A percentile compares a stretch with the other conserved stretches of the same genome.
phyloP scores from a whole-genome alignment of 2,797 vertebrate species.

The Limnodromus scolopaceus region DNA sequence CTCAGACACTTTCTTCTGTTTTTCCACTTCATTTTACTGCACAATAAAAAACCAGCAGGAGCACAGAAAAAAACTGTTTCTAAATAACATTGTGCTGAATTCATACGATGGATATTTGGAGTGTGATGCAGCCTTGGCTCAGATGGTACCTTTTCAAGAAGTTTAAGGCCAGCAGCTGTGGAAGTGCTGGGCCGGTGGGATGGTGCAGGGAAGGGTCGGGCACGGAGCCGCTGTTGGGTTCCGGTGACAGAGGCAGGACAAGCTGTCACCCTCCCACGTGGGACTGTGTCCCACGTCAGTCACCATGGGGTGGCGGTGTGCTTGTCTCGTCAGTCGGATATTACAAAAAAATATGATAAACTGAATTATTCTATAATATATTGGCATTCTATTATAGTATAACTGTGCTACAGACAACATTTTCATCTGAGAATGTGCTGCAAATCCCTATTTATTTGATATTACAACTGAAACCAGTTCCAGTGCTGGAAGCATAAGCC shows the following conservation, averaged over 20 bases:
- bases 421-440: background rate
- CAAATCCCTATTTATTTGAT: background rate
- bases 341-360: background rate
- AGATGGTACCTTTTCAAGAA: background rate
- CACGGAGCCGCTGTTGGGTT: background rate
- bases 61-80: background rate
- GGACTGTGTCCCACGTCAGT: background rate
- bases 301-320: background rate
- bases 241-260: conserved; percentile 17
- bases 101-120: background rate
- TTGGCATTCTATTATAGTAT: background rate
- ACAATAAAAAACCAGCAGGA: background rate
- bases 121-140: background rate
- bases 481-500: background rate
- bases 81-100: background rate
- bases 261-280: background rate
- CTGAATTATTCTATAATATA: background rate
- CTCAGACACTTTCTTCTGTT: background rate
- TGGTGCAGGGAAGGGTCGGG: rapidly evolving
- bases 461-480: background rate
- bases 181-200: background rate
- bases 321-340: background rate
- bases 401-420: background rate
- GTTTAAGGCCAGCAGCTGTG: background rate
- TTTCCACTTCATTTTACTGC: background rate